Evolutionary conservation across 2,113 vertebrate genomes (phyloP).

Genomic region (Pagrus major): DNA sequence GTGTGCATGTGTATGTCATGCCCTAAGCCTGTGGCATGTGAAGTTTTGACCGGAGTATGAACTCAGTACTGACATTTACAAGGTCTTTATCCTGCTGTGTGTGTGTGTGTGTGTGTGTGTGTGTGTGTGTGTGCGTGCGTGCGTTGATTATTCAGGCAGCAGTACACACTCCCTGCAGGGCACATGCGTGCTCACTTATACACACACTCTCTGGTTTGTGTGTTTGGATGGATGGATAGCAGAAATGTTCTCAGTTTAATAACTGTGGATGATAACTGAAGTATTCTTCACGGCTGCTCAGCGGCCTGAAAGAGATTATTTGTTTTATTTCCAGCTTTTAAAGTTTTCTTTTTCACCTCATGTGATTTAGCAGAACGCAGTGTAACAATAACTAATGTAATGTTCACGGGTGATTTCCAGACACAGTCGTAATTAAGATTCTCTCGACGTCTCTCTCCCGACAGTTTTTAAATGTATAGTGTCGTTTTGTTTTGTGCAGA

Average conservation of each 20-base stretch:
- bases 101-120: slow-evolving; percentile 18
- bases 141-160: slow-evolving; percentile 6
- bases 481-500: neutral
- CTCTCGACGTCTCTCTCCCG: neutral
- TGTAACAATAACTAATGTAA: neutral
- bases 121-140: slow-evolving; percentile 13
- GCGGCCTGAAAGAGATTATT: neutral
- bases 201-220: neutral
- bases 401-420: neutral
- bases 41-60: slow-evolving; percentile 40
- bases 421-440: neutral
- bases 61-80: slow-evolving; percentile 37
- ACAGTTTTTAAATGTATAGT: neutral
- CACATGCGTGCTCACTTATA: neutral
- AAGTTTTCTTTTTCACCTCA: neutral
- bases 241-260: neutral
- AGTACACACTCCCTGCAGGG: slow-evolving; percentile 18
- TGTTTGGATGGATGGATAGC: neutral
- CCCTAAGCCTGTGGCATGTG: slow-evolving; percentile 15
- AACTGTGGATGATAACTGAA: neutral
- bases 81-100: slow-evolving; percentile 8
- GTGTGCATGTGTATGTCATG: slow-evolving; percentile 7
- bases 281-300: neutral
- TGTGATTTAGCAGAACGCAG: neutral
- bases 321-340: neutral